phyloP scores from a whole-genome alignment of 2,113 vertebrate species.

The Oryzias javanicus region DNA sequence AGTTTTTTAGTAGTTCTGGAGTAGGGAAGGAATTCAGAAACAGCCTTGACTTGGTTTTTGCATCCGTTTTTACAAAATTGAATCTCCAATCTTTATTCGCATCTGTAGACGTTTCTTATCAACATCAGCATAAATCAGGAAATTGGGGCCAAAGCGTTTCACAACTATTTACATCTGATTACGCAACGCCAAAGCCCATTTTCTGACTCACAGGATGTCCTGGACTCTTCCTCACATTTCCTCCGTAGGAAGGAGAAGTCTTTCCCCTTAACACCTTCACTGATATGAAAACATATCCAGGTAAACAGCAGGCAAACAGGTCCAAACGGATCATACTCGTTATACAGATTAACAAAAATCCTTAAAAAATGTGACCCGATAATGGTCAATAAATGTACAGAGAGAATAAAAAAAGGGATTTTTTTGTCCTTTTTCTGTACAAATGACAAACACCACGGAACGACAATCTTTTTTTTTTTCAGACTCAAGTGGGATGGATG shows the following conservation, averaged over 20 bases:
- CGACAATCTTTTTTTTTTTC: slow-evolving; percentile 85
- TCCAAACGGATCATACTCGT: slow-evolving; percentile 71
- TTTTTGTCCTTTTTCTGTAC: slow-evolving; percentile 78
- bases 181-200: slow-evolving; percentile 20
- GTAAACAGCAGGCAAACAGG: slow-evolving; percentile 80
- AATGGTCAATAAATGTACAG: slow-evolving; percentile 74
- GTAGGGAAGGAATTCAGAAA: too few species aligned
- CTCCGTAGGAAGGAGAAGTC: slow-evolving; percentile 48
- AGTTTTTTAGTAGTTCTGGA: too few species aligned
- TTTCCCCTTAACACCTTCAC: slow-evolving; percentile 67
- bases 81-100: too few species aligned
- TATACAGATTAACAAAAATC: slow-evolving; percentile 79
- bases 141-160: slow-evolving; percentile 43
- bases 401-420: slow-evolving; percentile 66
- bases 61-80: too few species aligned
- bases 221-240: slow-evolving; percentile 53
- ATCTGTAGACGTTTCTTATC: slow-evolving; percentile 11
- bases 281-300: slow-evolving; percentile 79
- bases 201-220: slow-evolving; percentile 39
- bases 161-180: slow-evolving; percentile 21
- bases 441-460: slow-evolving; percentile 98
- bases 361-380: slow-evolving; percentile 79
- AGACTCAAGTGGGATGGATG: slow-evolving; percentile 46
- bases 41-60: too few species aligned
- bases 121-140: slow-evolving; percentile 51